Evolutionary conservation across 1,140 invertebrate genomes (phyloP).

Genomic region (Pachypeltis micranthus): DNA sequence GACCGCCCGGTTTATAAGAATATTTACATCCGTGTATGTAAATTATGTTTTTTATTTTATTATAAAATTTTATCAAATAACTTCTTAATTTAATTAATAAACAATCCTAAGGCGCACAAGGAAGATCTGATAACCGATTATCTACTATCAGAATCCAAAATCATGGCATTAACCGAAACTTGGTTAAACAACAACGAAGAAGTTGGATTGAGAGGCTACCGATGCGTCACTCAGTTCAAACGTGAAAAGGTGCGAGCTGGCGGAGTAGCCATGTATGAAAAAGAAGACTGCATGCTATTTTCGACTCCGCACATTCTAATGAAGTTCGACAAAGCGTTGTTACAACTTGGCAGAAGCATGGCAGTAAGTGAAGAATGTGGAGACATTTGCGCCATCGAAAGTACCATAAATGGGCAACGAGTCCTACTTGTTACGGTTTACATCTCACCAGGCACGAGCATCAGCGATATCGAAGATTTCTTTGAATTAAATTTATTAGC

Average conservation of each 20-base stretch:
- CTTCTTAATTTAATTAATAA: too few species aligned
- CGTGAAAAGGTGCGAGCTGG: background rate
- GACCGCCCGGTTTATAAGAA: too few species aligned
- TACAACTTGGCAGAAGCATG: conserved; percentile 3
- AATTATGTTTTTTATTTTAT: too few species aligned
- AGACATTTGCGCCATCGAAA: background rate
- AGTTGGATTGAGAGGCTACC: conserved; percentile 4
- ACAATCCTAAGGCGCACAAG: background rate
- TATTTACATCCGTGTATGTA: too few species aligned
- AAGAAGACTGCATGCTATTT: background rate
- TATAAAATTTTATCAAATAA: too few species aligned
- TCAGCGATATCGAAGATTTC: background rate
- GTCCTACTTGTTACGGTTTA: background rate
- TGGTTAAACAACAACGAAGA: background rate
- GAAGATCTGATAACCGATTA: background rate
- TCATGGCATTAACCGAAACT: background rate
- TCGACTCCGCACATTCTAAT: conserved; percentile 2
- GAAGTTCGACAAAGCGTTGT: background rate
- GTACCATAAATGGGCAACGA: background rate
- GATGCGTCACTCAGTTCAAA: background rate
- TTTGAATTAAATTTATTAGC: background rate
- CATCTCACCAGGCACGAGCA: background rate
- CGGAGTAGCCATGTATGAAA: background rate
- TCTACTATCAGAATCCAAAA: conserved; percentile 1
- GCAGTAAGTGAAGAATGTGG: conserved; percentile 1